Evolutionary conservation across 1,140 invertebrate genomes (phyloP), one percentile per base, ranked within the genome.

Genomic region (Eciton burchellii): DNA sequence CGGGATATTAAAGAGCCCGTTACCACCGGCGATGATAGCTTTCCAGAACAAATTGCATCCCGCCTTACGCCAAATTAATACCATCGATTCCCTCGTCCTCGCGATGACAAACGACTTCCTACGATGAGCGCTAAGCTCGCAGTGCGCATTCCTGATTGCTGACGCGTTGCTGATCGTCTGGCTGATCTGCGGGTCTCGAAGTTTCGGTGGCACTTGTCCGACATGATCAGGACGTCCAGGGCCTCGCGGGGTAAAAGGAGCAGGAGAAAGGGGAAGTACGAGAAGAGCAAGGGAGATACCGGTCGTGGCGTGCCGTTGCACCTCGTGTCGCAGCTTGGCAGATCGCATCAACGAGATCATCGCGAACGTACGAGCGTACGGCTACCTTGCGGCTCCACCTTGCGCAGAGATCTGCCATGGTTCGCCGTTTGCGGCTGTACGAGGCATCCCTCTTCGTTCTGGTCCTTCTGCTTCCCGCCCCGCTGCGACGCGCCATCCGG

Each of bases 281-380:
- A 87, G 16, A 81, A 47, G 68, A 82, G 35, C 19, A 83, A 77
- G 60, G 59, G 26, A 76, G 43, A 62, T 54, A 83, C 65, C n/a
- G 62, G 35, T 19, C 6, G 72, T 73, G 56, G 41, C 43, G 19
- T 79, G 62, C 60, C 70, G 68, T 71, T 83, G 85, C 54, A 26
- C 47, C 43, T 57, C 62, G 54, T 65, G 54, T 63, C 62, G 60
- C 35, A 57, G 49, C 59, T 70, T 84, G 66, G 74, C 70, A 81
- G 88, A 89, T 81, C 83, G 79, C 83, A 87, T 89, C 86, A 87
- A 89, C 65, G 76, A 89, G 79, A 89, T 89, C 72, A 88, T 89
- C 85, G 85, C 83, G 14, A 68, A 65, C n/a, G 60, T 86, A 84
- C 86, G 65, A 84, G 52, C 49, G 79, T 76, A 83, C 70, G 29